These are phyloP conservation scores for Amazona vittata DNA, from an alignment of 2,113 vertebrate species.

Conservation along the genomic window DNA sequence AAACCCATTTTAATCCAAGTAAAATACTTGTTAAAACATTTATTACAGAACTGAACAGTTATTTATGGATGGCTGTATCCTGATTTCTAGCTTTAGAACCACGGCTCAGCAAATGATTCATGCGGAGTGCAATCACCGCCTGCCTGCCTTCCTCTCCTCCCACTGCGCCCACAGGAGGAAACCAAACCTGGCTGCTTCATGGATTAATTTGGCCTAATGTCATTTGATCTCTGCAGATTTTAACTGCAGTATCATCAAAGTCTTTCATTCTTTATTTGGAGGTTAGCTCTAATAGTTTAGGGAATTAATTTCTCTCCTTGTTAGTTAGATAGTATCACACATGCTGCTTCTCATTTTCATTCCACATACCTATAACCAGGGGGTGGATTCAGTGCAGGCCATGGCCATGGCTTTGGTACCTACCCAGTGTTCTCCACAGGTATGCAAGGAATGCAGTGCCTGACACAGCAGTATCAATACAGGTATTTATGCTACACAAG, in stretches of 20 bases:
- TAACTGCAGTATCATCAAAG: constrained; percentile 23
- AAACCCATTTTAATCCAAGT: constrained; percentile 41
- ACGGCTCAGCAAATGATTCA: constrained; percentile 30
- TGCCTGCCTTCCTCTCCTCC: constrained; percentile 26
- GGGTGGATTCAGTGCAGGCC: not conserved
- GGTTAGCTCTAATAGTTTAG: not conserved
- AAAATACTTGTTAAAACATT: constrained; percentile 49
- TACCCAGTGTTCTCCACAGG: not conserved
- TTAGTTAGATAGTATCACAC: not conserved
- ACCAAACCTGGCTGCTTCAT: constrained; percentile 41
- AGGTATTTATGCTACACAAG: constrained; percentile 38
- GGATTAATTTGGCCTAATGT: constrained; percentile 13
- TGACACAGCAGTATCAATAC: not conserved
- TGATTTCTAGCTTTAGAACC: constrained; percentile 42
- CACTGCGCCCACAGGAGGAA: not conserved
- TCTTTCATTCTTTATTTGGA: not conserved
- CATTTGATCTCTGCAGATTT: constrained; percentile 52
- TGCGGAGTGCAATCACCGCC: constrained; percentile 38
- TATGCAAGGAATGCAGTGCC: not conserved
- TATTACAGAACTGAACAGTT: constrained; percentile 44
- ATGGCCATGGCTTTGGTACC: not conserved
- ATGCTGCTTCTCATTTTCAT: not conserved
- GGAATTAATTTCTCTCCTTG: not conserved
- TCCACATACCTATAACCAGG: not conserved
- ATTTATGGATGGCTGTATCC: constrained; percentile 60